phyloP scores from a whole-genome alignment of 2,888 invertebrate genomes.

The Cheilosia grossa region DNA sequence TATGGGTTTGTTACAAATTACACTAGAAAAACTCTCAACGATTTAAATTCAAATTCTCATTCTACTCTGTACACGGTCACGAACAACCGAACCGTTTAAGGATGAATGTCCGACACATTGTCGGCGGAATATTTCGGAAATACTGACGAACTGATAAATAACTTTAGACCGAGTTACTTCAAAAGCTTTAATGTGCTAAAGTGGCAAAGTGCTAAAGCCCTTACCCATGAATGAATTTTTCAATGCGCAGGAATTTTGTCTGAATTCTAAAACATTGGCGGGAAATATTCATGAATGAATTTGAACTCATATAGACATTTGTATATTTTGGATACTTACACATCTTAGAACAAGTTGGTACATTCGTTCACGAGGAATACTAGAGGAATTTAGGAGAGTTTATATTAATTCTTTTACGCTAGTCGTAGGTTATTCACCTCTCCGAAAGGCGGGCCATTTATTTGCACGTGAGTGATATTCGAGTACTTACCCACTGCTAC shows the following conservation, averaged over 20 bases:
- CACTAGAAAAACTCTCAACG: background rate
- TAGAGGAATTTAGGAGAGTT: too few species aligned
- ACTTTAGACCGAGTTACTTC: conserved; percentile 45
- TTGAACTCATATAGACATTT: background rate
- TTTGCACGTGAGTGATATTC: too few species aligned
- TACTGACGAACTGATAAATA: conserved; percentile 38
- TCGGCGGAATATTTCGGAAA: conserved; percentile 50
- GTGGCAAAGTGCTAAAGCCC: conserved; percentile 40
- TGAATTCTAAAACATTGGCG: conserved; percentile 24
- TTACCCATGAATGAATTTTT: background rate
- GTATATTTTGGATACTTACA: background rate
- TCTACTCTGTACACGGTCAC: conserved; percentile 2
- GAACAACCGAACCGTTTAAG: conserved; percentile 17
- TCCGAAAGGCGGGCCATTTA: too few species aligned
- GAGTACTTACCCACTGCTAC: too few species aligned
- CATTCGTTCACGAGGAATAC: too few species aligned
- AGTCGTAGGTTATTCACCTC: too few species aligned
- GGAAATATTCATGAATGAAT: conserved; percentile 39
- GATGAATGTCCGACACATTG: conserved; percentile 28
- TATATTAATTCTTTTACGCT: too few species aligned
- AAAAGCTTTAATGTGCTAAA: conserved; percentile 63
- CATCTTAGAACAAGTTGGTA: background rate
- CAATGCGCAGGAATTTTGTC: conserved; percentile 57
- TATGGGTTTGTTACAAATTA: conserved; percentile 21
- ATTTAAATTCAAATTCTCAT: background rate